These are phyloP conservation scores for Bradypus variegatus DNA, from an alignment of 2,797 vertebrate species.

Conservation along the genomic window DNA sequence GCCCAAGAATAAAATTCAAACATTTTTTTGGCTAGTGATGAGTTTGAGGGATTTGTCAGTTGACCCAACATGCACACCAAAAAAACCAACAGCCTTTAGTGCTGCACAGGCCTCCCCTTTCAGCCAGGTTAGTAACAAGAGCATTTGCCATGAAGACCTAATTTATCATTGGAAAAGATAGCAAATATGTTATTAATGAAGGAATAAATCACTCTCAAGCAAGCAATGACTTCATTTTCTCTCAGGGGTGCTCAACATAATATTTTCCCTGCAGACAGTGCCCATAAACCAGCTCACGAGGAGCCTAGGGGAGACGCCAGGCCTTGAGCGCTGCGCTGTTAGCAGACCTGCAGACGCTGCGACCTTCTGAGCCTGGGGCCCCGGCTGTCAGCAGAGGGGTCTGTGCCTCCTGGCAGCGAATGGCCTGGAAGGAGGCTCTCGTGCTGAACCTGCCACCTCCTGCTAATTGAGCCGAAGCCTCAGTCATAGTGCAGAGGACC, in stretches of 20 bases:
- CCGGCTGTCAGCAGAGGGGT: neutral
- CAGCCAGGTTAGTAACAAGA: slow-evolving; percentile 40
- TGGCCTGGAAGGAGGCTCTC: neutral
- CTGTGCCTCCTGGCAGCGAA: neutral
- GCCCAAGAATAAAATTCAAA: slow-evolving; percentile 30
- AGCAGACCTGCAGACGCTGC: neutral
- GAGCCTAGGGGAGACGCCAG: neutral
- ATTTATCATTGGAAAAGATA: slow-evolving; percentile 58
- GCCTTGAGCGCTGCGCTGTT: neutral
- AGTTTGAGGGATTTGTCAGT: slow-evolving; percentile 17
- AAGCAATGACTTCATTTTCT: slow-evolving; percentile 59
- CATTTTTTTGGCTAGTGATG: neutral
- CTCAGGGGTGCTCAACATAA: slow-evolving; percentile 11
- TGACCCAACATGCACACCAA: neutral
- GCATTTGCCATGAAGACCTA: slow-evolving; percentile 1
- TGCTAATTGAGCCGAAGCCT: neutral
- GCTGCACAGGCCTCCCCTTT: neutral
- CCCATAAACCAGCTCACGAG: neutral
- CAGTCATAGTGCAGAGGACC: neutral
- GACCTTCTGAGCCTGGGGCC: neutral
- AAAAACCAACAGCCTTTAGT: neutral
- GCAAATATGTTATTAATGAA: slow-evolving; percentile 54
- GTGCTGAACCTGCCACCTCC: neutral
- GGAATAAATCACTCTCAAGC: slow-evolving; percentile 52
- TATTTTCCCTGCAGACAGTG: slow-evolving; percentile 44